Percentiles rank a stretch among this genome's conserved stretches.
Conservation (phyloP, 2,113 vertebrate genomes). For the Solea solea region DNA sequence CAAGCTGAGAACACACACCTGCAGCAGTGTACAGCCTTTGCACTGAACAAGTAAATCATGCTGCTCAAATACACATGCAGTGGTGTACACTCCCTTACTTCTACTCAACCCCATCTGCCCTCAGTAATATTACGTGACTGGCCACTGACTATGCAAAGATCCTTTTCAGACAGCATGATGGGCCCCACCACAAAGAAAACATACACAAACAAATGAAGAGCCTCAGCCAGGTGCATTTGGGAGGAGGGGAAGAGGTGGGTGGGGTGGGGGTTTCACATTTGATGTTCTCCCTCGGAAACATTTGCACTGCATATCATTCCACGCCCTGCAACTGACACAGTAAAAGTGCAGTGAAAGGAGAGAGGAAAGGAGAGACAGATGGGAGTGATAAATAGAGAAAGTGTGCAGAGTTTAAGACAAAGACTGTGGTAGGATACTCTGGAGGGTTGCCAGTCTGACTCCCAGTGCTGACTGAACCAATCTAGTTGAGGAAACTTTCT, state of each 20-base stretch:
- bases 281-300: slow-evolving; percentile 17
- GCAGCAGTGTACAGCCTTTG: slow-evolving; percentile 46
- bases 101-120: slow-evolving; percentile 33
- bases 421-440: slow-evolving; percentile 26
- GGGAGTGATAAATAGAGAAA: slow-evolving; percentile 12
- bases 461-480: slow-evolving; percentile 27
- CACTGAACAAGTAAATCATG: slow-evolving; percentile 61
- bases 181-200: slow-evolving; percentile 26
- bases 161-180: slow-evolving; percentile 53
- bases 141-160: slow-evolving; percentile 58
- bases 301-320: slow-evolving; percentile 1
- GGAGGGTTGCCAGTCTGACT: slow-evolving; percentile 52
- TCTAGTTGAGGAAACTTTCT: slow-evolving; percentile 19
- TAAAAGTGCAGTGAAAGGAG: slow-evolving; percentile 6
- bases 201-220: slow-evolving; percentile 44
- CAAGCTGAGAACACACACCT: slow-evolving; percentile 64
- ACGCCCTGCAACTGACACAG: slow-evolving; percentile 5
- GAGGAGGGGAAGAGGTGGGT: neutral
- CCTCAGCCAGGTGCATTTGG: slow-evolving; percentile 42
- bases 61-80: slow-evolving; percentile 45
- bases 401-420: slow-evolving; percentile 14
- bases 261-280: neutral
- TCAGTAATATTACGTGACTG: slow-evolving; percentile 38
- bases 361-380: neutral
- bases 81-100: slow-evolving; percentile 12